These are phyloP conservation scores for Tangachromis dhanisi DNA, from an alignment of 2,113 vertebrate species.

Conservation along the genomic window DNA sequence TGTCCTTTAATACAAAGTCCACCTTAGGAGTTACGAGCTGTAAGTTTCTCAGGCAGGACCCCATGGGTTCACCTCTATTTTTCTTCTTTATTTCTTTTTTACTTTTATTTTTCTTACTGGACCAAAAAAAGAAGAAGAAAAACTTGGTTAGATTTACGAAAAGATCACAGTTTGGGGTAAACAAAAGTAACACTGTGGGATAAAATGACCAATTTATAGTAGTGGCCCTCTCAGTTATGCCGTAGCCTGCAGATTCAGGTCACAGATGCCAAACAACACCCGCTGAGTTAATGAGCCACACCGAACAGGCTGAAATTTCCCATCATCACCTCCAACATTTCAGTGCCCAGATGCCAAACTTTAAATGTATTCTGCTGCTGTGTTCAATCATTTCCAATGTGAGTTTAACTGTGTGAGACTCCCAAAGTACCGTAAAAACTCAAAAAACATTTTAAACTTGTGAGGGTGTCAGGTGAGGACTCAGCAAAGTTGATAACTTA, in stretches of 20 bases:
- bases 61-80: not conserved
- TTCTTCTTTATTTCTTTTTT: too few species aligned
- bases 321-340: not conserved
- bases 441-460: not conserved
- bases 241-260: not conserved
- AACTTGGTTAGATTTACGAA: not conserved
- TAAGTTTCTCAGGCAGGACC: not conserved
- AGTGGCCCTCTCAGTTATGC: not conserved
- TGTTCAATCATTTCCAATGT: not conserved
- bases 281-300: not conserved
- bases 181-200: not conserved
- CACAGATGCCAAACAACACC: not conserved
- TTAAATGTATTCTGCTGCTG: not conserved
- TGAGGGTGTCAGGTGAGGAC: rapidly evolving
- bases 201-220: not conserved
- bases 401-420: not conserved
- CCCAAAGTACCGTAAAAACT: not conserved
- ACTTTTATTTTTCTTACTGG: too few species aligned
- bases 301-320: too few species aligned
- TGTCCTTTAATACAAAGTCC: not conserved
- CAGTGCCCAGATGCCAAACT: not conserved
- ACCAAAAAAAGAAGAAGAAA: too few species aligned
- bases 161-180: not conserved
- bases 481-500: not conserved
- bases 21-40: not conserved